Conservation (phyloP, 2,888 invertebrate genomes). For the Orchesellides sinensis region DNA sequence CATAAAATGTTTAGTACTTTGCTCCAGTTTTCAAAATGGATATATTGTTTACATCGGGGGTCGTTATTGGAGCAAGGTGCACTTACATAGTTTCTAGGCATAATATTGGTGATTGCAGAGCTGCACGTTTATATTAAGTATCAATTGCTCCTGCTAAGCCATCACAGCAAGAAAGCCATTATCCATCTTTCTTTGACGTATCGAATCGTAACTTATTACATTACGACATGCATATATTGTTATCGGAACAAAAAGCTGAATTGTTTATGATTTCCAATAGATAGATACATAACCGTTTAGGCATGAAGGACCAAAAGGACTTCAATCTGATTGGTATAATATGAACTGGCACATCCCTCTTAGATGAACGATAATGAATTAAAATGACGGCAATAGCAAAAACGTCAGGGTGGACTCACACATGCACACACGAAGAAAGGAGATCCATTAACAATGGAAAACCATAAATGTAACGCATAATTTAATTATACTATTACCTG, state of each 20-base stretch:
- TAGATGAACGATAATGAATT: constrained; percentile 46
- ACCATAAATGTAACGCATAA: constrained; percentile 55
- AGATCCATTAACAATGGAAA: constrained; percentile 52
- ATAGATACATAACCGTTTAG: neutral
- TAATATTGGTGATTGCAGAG: constrained; percentile 18
- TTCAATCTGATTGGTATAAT: constrained; percentile 43
- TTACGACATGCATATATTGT: constrained; percentile 19
- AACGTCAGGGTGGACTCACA: constrained; percentile 24
- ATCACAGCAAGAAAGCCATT: constrained; percentile 45
- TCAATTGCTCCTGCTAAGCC: constrained; percentile 42
- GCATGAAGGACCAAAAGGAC: constrained; percentile 36
- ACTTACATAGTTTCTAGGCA: constrained; percentile 46
- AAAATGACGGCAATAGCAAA: constrained; percentile 29
- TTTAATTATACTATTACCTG: constrained; percentile 49
- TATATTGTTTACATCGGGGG: constrained; percentile 3
- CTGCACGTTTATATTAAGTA: constrained; percentile 14
- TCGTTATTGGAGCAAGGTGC: constrained; percentile 51
- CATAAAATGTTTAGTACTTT: constrained; percentile 56
- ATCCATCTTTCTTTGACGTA: constrained; percentile 49
- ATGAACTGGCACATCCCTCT: constrained; percentile 43
- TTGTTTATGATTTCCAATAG: constrained; percentile 5
- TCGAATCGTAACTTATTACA: neutral
- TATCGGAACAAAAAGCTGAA: constrained; percentile 25
- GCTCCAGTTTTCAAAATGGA: constrained; percentile 58
- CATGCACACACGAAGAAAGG: constrained; percentile 24